Evolutionary conservation across 2,113 vertebrate species (phyloP), one percentile per base, ranked within the genome.

Genomic region (Sinosuthora webbiana): DNA sequence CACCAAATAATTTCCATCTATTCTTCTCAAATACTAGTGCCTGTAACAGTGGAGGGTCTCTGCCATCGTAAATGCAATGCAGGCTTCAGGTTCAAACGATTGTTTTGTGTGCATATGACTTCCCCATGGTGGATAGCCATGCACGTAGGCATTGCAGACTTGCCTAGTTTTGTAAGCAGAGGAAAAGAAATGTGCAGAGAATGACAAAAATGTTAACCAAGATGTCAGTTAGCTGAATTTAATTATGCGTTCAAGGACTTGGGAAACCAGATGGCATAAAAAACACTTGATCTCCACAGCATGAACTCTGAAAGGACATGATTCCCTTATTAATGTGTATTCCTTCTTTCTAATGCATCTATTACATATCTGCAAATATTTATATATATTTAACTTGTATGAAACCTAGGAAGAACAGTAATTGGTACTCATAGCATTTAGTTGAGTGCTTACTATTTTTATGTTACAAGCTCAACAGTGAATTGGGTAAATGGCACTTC

Each of bases 91-190:
- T 77, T 65, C 56, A 67, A 50, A n/a, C 1, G 1, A 1, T 2
- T 68, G 10, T 39, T 75, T 64, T 39, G 6, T 52, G 31, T 60
- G 42, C 0, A 0, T 60, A 15, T 70, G 41, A 44, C 33, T 83
- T 79, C 27, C 41, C 49, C 18, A 1, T 13, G 19, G 44, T 56
- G 57, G 27, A 35, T 83, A 0, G 0, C 55, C 30, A 21, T 35
- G 70, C 15, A 15, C 0, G 2, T 45, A 10, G 14, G 14, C 45
- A 47, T 10, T 37, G 45, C 44, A 85, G 60, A 15, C 17, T 74
- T 67, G 39, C 2, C 6, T 64, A 30, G 6, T 65, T 81, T 22
- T 70, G 25, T 56, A 47, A 41, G 19, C 31, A 70, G 62, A 80
- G 53, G 63, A 60, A 92, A 87, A 64, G 47, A 68, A 24, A 27